These are phyloP conservation scores for Phaenicophaeus curvirostris DNA, from an alignment of 2,797 vertebrate species.

Conservation along the genomic window DNA sequence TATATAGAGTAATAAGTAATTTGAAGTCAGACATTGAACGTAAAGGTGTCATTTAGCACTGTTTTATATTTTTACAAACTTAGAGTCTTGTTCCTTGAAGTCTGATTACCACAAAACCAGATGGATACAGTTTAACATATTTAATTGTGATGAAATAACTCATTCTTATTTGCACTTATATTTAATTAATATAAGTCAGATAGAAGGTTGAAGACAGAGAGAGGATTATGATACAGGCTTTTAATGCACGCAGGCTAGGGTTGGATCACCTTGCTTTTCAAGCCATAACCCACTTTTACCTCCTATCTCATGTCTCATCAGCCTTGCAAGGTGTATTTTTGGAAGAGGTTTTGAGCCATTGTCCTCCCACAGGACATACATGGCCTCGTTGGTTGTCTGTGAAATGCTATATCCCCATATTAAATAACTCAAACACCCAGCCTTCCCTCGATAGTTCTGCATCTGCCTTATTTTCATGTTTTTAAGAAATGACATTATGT, in stretches of 20 bases:
- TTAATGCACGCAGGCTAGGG: background rate
- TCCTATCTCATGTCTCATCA: background rate
- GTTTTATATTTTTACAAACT: constrained; percentile 34
- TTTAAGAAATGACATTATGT: rapidly evolving
- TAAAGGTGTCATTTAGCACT: background rate
- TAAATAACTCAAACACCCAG: background rate
- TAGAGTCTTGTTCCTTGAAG: background rate
- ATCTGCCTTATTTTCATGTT: background rate
- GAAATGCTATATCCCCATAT: background rate
- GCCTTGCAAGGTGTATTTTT: background rate
- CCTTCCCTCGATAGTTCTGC: background rate
- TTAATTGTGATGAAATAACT: constrained; percentile 8
- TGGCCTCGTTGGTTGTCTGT: background rate
- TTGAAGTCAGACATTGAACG: background rate
- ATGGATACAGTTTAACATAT: background rate
- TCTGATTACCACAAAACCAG: background rate
- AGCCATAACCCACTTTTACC: background rate
- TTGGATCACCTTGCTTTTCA: background rate
- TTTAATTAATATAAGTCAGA: constrained; percentile 17
- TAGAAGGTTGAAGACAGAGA: background rate
- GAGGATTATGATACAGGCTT: background rate
- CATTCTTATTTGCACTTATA: constrained; percentile 10
- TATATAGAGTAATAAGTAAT: background rate
- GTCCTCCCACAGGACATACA: background rate
- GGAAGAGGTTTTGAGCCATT: background rate